Evolutionary conservation across 2,797 vertebrate genomes (phyloP), one percentile per base, ranked within the genome.

Genomic region (Mionectes olivaceus): DNA sequence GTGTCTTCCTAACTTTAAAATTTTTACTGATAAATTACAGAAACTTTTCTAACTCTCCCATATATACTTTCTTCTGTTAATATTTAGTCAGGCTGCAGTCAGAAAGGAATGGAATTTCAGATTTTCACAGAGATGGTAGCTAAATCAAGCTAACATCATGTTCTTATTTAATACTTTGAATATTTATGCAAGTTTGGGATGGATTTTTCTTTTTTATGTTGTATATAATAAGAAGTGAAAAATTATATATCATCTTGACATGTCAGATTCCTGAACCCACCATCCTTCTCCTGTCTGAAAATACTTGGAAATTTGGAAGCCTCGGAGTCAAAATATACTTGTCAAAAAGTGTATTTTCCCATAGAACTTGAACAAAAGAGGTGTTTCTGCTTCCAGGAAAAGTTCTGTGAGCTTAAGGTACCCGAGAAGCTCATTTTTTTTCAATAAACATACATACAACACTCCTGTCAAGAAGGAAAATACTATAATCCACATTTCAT

Each of bases 261-360:
- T 83, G 83, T 86, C 67, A 73, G 43, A 90, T 90, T 94, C 83
- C 65, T 95, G 65, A 88, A 86, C 3, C 1, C 11, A 30, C 65
- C 35, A 69, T 73, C 43, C 32, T 95, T 43, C 32, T 19, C 35
- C 19, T 76, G 50, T 53, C 80, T 91, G 57, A 81, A 92, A 95
- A 90, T 27, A 28, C 28, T 30, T 91, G 79, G 80, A 91, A 89
- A 86, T 91, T 83, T 94, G 85, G 69, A 96, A 86, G 50, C 10
- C 10, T 73, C 59, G 41, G 24, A 90, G 60, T 55, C 0, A 19
- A 85, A 84, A 89, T 74, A 79, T 23, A 24, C 7, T 64, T 75
- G 22, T 81, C 33, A 64, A 60, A 74, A 87, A 50, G 4, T 33
- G 3, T 64, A 71, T 76, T 91, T 95, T 96, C 76, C 24, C 49